A percentile compares a stretch with the other conserved stretches of the same genome.
phyloP scores from a whole-genome alignment of 2,888 invertebrate species.

The Automeris io region DNA sequence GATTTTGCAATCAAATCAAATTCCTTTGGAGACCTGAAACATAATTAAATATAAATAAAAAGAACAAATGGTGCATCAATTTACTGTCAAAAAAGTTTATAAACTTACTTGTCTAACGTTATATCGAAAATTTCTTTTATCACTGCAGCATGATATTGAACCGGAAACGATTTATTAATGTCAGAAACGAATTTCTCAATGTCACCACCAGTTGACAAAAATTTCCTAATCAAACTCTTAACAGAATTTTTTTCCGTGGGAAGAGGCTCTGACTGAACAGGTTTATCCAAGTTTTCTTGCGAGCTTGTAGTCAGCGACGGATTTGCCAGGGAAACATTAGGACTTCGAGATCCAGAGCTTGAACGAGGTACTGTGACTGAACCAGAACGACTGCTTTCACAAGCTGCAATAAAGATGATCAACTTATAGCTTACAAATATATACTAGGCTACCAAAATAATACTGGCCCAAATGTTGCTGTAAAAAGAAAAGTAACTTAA shows the following conservation, averaged over 20 bases:
- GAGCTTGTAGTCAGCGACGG: slow-evolving; percentile 22
- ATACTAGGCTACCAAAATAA: no score
- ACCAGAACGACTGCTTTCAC: slow-evolving; percentile 46
- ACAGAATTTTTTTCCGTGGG: slow-evolving; percentile 46
- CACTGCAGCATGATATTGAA: slow-evolving; percentile 52
- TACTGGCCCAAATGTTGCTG: no score
- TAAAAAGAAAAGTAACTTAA: no score
- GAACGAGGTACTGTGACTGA: slow-evolving; percentile 46
- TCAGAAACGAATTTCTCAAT: slow-evolving; percentile 43
- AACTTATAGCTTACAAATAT: neutral
- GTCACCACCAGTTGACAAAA: slow-evolving; percentile 44
- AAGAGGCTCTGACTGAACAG: slow-evolving; percentile 44
- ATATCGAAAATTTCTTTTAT: slow-evolving; percentile 54
- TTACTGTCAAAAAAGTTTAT: neutral
- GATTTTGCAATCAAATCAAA: slow-evolving; percentile 57
- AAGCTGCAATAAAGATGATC: slow-evolving; percentile 14
- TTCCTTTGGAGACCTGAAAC: slow-evolving; percentile 48
- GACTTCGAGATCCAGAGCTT: slow-evolving; percentile 42
- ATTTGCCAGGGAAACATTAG: slow-evolving; percentile 27
- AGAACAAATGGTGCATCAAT: no score
- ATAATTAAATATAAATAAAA: slow-evolving; percentile 3
- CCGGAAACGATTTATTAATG: slow-evolving; percentile 40
- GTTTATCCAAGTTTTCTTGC: slow-evolving; percentile 19
- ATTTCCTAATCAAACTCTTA: slow-evolving; percentile 46
- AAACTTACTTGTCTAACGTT: slow-evolving; percentile 54